phyloP scores from a whole-genome alignment of 2,888 invertebrate species.

The Formica aserva region DNA sequence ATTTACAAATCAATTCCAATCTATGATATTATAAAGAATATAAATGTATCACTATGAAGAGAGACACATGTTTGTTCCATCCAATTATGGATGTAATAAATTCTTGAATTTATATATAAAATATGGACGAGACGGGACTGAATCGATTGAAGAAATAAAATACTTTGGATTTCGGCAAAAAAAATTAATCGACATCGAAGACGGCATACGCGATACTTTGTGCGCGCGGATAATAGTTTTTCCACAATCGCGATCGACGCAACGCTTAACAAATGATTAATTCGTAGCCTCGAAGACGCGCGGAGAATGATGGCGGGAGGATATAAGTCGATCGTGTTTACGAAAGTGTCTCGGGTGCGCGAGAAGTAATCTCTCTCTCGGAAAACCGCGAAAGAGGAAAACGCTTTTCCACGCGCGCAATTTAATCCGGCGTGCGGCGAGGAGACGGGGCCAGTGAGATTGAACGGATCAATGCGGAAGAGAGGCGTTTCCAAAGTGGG shows the following conservation, averaged over 20 bases:
- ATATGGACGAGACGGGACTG: not conserved
- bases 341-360: conserved; percentile 4
- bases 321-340: conserved; percentile 14
- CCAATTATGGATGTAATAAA: not conserved
- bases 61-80: conserved; percentile 1
- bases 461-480: conserved; percentile 55
- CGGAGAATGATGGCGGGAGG: not conserved
- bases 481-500: conserved; percentile 45
- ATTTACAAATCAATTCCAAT: conserved; percentile 8
- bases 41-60: not conserved
- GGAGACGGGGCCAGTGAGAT: conserved; percentile 29
- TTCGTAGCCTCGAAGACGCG: conserved; percentile 54
- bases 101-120: not conserved
- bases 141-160: not conserved
- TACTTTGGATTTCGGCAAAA: not conserved
- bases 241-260: not conserved
- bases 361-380: not conserved
- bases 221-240: conserved; percentile 1
- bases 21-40: conserved; percentile 1
- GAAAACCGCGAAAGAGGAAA: conserved; percentile 18
- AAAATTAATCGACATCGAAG: conserved; percentile 60
- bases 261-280: conserved; percentile 68
- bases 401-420: conserved; percentile 38
- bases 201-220: conserved; percentile 43
- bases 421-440: conserved; percentile 35